A percentile compares a stretch with the other conserved stretches of the same genome.
Evolutionary conservation across 2,797 vertebrate genomes (phyloP).

Genomic region (Lithobates sylvaticus): DNA sequence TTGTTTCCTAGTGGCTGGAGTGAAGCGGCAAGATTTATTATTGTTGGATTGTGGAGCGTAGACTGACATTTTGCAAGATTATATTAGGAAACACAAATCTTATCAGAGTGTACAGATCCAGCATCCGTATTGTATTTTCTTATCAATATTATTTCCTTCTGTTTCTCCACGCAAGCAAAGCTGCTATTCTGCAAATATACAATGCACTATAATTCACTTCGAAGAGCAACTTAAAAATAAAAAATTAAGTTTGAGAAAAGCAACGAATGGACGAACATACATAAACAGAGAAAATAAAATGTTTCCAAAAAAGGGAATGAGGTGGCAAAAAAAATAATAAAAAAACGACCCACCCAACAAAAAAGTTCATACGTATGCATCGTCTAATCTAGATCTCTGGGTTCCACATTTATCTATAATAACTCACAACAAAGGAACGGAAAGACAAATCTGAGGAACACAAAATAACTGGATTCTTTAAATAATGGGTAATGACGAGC

Average conservation of each 20-base stretch:
- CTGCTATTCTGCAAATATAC: constrained; percentile 63
- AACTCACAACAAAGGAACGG: constrained; percentile 20
- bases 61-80: constrained; percentile 69
- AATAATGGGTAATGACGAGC: too few relatives aligned
- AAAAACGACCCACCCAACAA: not conserved
- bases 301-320: not conserved
- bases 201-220: constrained; percentile 54
- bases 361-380: not conserved
- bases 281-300: not conserved
- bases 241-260: constrained; percentile 9
- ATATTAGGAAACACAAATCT: constrained; percentile 72
- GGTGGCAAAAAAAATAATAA: constrained; percentile 7
- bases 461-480: not conserved
- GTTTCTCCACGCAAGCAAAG: constrained; percentile 66
- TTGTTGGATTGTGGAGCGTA: constrained; percentile 34
- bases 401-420: not conserved
- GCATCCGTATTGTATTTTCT: constrained; percentile 77
- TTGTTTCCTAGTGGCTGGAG: constrained; percentile 56
- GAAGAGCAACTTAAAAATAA: not conserved
- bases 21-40: constrained; percentile 19
- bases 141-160: constrained; percentile 83
- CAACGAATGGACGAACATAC: not conserved
- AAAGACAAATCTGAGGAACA: constrained; percentile 44
- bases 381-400: constrained; percentile 6
- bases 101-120: constrained; percentile 79